Evolutionary conservation across 1,140 invertebrate genomes (phyloP).

Genomic region (Drosophila ananassae): DNA sequence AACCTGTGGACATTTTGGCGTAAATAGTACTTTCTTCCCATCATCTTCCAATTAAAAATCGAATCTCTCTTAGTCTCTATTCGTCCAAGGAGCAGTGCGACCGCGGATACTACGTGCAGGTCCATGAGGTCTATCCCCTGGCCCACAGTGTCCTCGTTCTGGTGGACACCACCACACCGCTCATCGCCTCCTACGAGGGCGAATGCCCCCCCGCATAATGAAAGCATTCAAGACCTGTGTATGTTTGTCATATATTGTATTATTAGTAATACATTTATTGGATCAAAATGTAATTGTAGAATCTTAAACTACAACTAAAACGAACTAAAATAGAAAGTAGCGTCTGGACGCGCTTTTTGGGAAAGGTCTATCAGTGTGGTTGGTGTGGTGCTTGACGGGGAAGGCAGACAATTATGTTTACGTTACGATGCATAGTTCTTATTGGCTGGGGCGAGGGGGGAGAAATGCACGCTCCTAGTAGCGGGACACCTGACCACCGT

Average conservation of each 20-base stretch:
- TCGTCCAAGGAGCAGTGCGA: slow-evolving; percentile 86
- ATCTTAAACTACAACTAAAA: slow-evolving; percentile 63
- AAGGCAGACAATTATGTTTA: neutral
- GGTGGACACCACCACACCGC: slow-evolving; percentile 87
- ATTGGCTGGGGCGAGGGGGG: slow-evolving; percentile 13
- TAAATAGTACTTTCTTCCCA: slow-evolving; percentile 66
- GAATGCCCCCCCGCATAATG: slow-evolving; percentile 7
- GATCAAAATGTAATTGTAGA: slow-evolving; percentile 61
- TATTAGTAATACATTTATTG: slow-evolving; percentile 50
- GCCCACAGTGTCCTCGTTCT: slow-evolving; percentile 87
- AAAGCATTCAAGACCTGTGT: no score
- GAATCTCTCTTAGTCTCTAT: slow-evolving; percentile 84
- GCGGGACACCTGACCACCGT: slow-evolving; percentile 68
- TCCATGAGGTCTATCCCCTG: slow-evolving; percentile 86
- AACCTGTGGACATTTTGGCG: slow-evolving; percentile 85
- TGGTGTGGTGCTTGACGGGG: slow-evolving; percentile 3
- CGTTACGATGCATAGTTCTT: neutral
- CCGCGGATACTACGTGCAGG: slow-evolving; percentile 86
- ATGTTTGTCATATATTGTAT: slow-evolving; percentile 2
- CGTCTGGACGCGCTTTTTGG: slow-evolving; percentile 33
- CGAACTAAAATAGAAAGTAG: slow-evolving; percentile 57
- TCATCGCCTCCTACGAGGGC: slow-evolving; percentile 78
- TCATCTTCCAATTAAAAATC: slow-evolving; percentile 9
- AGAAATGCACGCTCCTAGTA: slow-evolving; percentile 58
- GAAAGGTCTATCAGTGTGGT: slow-evolving; percentile 33